Conservation (phyloP, 2,113 vertebrate genomes). For the Ptyas mucosa region DNA sequence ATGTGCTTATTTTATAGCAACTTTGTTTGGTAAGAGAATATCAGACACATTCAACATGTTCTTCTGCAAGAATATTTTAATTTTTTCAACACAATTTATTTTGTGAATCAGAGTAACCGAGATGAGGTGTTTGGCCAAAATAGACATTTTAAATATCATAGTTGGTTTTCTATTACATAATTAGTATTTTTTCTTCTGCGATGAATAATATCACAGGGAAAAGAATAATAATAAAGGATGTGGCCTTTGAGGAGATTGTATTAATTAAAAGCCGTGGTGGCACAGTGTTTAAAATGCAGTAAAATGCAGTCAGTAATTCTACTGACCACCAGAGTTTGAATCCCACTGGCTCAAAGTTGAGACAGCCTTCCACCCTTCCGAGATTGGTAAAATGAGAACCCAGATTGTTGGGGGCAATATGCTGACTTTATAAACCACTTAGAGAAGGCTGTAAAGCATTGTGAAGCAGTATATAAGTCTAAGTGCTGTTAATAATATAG, state of each 20-base stretch:
- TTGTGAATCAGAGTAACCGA: neutral
- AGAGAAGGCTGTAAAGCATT: neutral
- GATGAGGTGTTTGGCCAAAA: neutral
- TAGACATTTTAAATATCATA: neutral
- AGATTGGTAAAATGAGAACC: neutral
- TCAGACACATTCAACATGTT: neutral
- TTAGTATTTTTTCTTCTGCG: neutral
- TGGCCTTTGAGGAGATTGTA: neutral
- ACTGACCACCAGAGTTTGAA: neutral
- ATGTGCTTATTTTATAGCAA: conserved; percentile 71
- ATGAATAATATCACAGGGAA: neutral
- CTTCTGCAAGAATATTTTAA: neutral
- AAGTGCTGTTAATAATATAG: neutral
- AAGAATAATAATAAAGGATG: neutral
- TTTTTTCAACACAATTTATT: neutral
- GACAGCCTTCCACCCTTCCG: neutral
- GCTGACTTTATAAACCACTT: neutral
- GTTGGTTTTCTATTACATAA: neutral
- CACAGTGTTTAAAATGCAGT: neutral
- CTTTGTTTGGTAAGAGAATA: conserved; percentile 80
- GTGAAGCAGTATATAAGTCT: neutral
- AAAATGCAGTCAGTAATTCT: neutral
- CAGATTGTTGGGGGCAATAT: neutral
- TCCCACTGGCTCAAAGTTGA: neutral
- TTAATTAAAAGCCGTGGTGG: neutral